A percentile compares a stretch with the other conserved stretches of the same genome.
These are phyloP conservation scores for Ammospiza caudacuta DNA, from an alignment of 2,113 vertebrate species.

Conservation along the genomic window DNA sequence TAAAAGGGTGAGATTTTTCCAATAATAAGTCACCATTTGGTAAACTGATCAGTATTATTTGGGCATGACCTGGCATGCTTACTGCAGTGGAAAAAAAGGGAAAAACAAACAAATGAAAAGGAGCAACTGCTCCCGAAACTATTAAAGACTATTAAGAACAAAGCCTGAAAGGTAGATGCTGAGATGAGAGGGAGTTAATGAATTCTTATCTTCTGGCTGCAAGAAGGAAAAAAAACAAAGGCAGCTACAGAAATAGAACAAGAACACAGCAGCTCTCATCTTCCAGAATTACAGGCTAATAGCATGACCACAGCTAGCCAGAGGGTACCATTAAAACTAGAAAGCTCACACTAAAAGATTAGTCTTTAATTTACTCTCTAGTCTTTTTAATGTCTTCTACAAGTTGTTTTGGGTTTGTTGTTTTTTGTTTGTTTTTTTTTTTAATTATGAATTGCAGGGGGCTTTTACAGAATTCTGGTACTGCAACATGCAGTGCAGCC, in stretches of 20 bases:
- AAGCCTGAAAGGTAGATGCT: not conserved
- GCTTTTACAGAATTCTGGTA: not conserved
- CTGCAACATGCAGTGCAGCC: not conserved
- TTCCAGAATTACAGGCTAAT: constrained; percentile 15
- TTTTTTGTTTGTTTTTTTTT: not conserved
- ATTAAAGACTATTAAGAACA: not conserved
- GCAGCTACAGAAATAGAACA: not conserved
- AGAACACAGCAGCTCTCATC: not conserved
- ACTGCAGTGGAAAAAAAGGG: not conserved
- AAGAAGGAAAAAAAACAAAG: not conserved
- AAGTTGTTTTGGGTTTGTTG: not conserved
- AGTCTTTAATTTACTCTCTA: constrained; percentile 33
- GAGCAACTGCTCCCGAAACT: not conserved
- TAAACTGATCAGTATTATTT: not conserved
- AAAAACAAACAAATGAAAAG: constrained; percentile 25
- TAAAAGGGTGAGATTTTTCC: not conserved
- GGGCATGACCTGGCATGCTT: not conserved
- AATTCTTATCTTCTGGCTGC: constrained; percentile 7
- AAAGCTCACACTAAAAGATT: constrained; percentile 9
- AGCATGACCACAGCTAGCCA: not conserved
- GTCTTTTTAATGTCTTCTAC: not conserved
- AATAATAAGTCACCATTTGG: not conserved
- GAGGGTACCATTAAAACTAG: constrained; percentile 4
- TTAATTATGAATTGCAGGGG: not conserved
- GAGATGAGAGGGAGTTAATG: constrained; percentile 16